Evolutionary conservation across 2,888 invertebrate species (phyloP).

Genomic region (Lathronympha strigana): DNA sequence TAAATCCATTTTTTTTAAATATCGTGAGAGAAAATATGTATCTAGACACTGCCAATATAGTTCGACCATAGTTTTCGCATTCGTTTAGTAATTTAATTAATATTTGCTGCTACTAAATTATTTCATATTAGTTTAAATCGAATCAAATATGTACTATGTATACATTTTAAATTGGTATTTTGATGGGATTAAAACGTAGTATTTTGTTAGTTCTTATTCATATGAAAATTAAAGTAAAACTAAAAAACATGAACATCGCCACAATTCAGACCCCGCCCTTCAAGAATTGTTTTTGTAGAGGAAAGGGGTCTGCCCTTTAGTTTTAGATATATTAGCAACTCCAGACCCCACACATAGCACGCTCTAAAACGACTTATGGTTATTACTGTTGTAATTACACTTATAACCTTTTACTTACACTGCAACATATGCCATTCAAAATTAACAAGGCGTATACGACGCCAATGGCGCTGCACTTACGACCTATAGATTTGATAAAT

Average conservation of each 20-base stretch:
- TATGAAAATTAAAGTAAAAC: not conserved
- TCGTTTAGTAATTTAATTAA: no score
- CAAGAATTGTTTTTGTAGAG: conserved; percentile 49
- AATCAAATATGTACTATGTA: no score
- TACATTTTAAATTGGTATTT: no score
- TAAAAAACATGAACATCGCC: not conserved
- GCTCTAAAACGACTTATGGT: conserved; percentile 47
- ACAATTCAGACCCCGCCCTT: conserved; percentile 44
- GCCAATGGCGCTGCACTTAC: not conserved
- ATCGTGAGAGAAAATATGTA: no score
- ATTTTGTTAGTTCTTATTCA: not conserved
- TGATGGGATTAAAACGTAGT: no score
- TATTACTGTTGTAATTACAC: conserved; percentile 7
- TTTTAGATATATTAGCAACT: conserved; percentile 47
- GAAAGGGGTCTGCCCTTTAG: conserved; percentile 56
- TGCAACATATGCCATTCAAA: conserved; percentile 35
- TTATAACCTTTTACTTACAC: conserved; percentile 27
- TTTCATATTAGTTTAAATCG: no score
- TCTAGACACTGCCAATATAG: no score
- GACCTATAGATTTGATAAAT: not conserved
- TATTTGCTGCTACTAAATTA: no score
- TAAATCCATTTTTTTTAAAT: no score
- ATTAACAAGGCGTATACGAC: conserved; percentile 42
- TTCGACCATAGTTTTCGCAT: no score
- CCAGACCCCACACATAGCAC: conserved; percentile 42